Evolutionary conservation across 2,113 vertebrate genomes (phyloP).

Genomic region (Morone saxatilis): DNA sequence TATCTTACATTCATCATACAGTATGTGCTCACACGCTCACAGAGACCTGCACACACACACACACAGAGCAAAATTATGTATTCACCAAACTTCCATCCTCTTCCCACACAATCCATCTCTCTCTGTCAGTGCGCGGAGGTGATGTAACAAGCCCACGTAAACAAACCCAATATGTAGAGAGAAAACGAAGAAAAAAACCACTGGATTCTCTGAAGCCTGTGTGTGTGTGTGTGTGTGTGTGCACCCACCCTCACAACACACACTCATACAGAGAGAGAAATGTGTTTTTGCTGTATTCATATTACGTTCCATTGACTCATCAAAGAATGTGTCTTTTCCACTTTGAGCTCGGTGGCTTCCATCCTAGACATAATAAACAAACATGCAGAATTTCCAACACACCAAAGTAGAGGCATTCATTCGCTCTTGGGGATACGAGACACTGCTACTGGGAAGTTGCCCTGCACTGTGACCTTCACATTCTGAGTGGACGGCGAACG

Average conservation of each 20-base stretch:
- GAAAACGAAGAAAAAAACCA: slow-evolving; percentile 42
- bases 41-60: slow-evolving; percentile 1
- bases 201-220: slow-evolving; percentile 4
- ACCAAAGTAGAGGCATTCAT: slow-evolving; percentile 49
- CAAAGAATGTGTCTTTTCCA: slow-evolving; percentile 59
- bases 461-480: slow-evolving; percentile 47
- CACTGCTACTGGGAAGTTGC: slow-evolving; percentile 14
- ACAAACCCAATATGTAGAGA: slow-evolving; percentile 47
- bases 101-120: slow-evolving; percentile 69
- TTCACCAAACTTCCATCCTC: slow-evolving; percentile 64
- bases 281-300: slow-evolving; percentile 48
- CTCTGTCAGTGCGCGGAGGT: slow-evolving; percentile 62
- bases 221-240: neutral
- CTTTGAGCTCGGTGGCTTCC: slow-evolving; percentile 46
- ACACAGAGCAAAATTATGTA: slow-evolving; percentile 50
- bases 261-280: neutral
- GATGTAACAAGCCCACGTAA: slow-evolving; percentile 73
- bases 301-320: slow-evolving; percentile 68
- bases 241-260: neutral
- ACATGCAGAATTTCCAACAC: slow-evolving; percentile 59
- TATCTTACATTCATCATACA: neutral
- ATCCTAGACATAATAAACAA: slow-evolving; percentile 64
- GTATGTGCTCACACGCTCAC: slow-evolving; percentile 2
- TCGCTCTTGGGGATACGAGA: slow-evolving; percentile 7
- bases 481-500: slow-evolving; percentile 37